A percentile compares a stretch with the other conserved stretches of the same genome.
Conservation (phyloP, 1,140 invertebrate species). For the Heliothis subflexa region DNA sequence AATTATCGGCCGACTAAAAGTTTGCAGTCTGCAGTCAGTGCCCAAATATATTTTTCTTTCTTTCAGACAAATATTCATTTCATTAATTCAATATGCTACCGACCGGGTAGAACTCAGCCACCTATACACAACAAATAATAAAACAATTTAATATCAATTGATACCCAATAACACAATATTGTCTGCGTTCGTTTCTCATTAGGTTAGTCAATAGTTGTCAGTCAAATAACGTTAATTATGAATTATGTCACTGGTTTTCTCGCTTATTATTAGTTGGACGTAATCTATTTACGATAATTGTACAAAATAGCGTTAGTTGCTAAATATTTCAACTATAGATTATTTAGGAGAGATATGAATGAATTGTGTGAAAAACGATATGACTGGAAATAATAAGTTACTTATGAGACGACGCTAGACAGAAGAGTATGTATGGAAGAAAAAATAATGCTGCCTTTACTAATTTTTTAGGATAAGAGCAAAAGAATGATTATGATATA, state of each 20-base stretch:
- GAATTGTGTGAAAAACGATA: background rate
- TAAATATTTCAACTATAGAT: background rate
- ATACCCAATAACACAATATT: background rate
- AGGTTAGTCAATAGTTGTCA: conserved; percentile 1
- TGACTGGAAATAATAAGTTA: no score
- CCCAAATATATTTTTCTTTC: no score
- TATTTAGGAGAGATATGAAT: background rate
- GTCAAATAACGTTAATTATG: background rate
- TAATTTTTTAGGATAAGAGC: no score
- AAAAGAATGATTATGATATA: no score
- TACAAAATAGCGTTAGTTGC: no score
- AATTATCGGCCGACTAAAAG: no score
- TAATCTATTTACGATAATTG: background rate
- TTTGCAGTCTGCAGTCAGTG: no score
- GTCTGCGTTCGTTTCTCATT: background rate
- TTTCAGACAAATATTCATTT: background rate
- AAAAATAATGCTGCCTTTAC: no score
- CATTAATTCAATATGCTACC: background rate
- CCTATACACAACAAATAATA: background rate
- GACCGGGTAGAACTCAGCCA: background rate
- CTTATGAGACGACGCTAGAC: no score
- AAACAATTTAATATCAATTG: background rate
- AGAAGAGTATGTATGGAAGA: no score
- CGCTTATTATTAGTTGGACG: background rate
- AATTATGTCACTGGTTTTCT: background rate